Base-by-base conservation (phyloP, 2,888 invertebrate species). In the Protonemura montana region DNA sequence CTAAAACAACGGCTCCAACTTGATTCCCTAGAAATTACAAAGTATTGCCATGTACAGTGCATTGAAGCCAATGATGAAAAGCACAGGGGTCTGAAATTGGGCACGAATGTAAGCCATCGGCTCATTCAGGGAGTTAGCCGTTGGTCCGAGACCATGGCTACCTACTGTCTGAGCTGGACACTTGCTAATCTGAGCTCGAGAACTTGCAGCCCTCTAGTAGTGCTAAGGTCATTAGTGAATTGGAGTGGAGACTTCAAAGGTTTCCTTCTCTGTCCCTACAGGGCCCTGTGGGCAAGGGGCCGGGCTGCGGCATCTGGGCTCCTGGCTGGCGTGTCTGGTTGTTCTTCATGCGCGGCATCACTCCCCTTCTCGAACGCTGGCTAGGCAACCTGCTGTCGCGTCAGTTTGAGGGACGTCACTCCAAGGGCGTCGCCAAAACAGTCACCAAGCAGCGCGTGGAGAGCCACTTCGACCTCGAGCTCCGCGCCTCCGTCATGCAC, bases 251-350 rank as follows among this genome's bases (percentile, higher is more conserved):
- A n/a, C n/a, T n/a, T n/a, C n/a, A n/a, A n/a, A n/a, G n/a, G n/a
- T 78, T 82, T 30, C 77, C 5, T 7, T 16, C 26, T 16, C 77
- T 77, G 77, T 25, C 77, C 77, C n/a, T n/a, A 10, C 90, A 97
- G 97, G 99, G 99, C 85, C 98, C 98, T 0, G 99, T 99, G 25
- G 98, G 99, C 0, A 99, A 99, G 92, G 99, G 99, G 1, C 99
- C 99, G 0, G 99, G 99, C 0, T 99, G 98, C 92, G 99, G 99
- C 27, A 95, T 99, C 91, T 99, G 99, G 99, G 98, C 99, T 0
- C 98, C 99, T 0, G 99, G 99, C 0, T 99, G 99, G 99, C 94
- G 99, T 86, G 99, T 99, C 25, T 99, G 99, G 99, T 92, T 99
- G 85, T 99, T 99, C 94, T 99, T 99, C 92, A 97, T 99, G 97